Conservation (phyloP, 2,888 invertebrate genomes). For the Pachydiplax longipennis region DNA sequence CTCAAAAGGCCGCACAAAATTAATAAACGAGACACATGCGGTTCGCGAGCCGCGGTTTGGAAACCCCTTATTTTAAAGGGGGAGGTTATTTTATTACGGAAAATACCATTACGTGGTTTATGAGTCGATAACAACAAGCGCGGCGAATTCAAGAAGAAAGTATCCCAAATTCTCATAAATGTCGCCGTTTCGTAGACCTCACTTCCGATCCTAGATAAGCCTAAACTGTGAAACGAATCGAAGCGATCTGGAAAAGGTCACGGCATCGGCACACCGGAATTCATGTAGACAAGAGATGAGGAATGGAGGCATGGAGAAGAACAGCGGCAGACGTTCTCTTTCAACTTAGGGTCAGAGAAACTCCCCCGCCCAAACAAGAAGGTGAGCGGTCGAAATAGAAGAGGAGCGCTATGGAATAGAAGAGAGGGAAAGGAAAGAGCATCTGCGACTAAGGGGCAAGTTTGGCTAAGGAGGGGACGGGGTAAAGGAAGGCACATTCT, state of each 20-base stretch:
- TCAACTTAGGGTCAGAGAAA: neutral
- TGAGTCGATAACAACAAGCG: too few species aligned
- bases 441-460: neutral
- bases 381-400: neutral
- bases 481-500: neutral
- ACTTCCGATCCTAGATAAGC: neutral
- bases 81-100: too few species aligned
- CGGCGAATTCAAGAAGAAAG: too few species aligned
- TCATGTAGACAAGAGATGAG: too few species aligned
- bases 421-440: neutral
- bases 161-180: too few species aligned
- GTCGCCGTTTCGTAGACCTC: neutral
- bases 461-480: constrained; percentile 8
- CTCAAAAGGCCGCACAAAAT: too few species aligned
- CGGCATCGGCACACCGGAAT: neutral
- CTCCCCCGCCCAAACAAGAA: neutral
- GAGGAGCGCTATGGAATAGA: neutral
- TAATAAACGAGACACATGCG: too few species aligned
- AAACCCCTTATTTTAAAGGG: too few species aligned
- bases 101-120: too few species aligned
- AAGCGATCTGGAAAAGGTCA: neutral
- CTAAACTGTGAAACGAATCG: neutral
- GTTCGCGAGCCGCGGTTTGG: too few species aligned
- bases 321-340: too few species aligned
- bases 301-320: too few species aligned